These are phyloP conservation scores for Arge pagana DNA, from an alignment of 2,888 invertebrate genomes.

Conservation along the genomic window DNA sequence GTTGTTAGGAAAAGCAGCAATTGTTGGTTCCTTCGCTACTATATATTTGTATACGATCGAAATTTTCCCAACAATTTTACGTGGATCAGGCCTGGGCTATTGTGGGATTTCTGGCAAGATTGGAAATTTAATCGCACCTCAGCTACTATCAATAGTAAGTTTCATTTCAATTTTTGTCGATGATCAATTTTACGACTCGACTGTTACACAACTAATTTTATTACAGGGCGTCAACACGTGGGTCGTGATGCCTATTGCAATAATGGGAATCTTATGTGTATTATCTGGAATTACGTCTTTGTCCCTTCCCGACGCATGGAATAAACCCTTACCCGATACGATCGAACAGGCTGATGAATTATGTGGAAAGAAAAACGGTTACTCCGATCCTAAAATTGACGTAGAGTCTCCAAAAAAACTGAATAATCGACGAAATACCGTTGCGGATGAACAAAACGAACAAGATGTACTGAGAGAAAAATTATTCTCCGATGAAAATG, in stretches of 20 bases:
- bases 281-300: constrained; percentile 37
- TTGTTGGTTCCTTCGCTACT: constrained; percentile 58
- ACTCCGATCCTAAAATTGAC: constrained; percentile 23
- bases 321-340: constrained; percentile 42
- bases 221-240: constrained; percentile 38
- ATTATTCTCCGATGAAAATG: constrained; percentile 46
- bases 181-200: too few relatives aligned
- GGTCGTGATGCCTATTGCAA: constrained; percentile 33
- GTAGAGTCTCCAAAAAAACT: constrained; percentile 24
- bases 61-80: constrained; percentile 54
- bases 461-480: constrained; percentile 45
- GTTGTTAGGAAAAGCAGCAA: constrained; percentile 56
- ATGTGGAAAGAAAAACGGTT: constrained; percentile 9
- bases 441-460: constrained; percentile 30
- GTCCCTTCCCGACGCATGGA: constrained; percentile 44
- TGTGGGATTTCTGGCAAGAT: constrained; percentile 60
- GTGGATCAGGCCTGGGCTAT: constrained; percentile 56
- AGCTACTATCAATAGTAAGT: constrained; percentile 49
- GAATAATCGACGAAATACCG: constrained; percentile 18
- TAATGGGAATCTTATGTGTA: constrained; percentile 42
- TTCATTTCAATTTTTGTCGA: constrained; percentile 10
- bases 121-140: constrained; percentile 59
- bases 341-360: constrained; percentile 33
- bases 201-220: too few relatives aligned
- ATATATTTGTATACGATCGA: constrained; percentile 55